Percentiles rank a stretch among this genome's conserved stretches.
Evolutionary conservation across 2,797 vertebrate species (phyloP).

Genomic region (Erethizon dorsatum): DNA sequence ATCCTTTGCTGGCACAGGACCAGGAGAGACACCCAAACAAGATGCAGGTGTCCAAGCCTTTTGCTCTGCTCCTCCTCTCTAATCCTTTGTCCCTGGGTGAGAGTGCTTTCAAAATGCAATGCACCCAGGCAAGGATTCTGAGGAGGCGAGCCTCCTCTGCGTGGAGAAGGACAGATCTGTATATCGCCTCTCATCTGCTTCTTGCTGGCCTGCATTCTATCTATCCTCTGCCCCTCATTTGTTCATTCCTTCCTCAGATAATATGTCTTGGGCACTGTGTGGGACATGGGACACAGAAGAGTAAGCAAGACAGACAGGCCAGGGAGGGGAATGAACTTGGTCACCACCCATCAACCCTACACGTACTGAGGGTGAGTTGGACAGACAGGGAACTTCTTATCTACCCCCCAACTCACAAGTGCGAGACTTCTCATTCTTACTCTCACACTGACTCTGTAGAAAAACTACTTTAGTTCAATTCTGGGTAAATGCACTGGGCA

Average conservation of each 20-base stretch:
- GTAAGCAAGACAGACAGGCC: background rate
- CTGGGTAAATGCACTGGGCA: background rate
- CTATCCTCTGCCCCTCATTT: background rate
- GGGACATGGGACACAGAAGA: background rate
- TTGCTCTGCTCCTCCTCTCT: slow-evolving; percentile 47
- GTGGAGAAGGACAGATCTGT: slow-evolving; percentile 25
- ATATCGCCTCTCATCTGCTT: background rate
- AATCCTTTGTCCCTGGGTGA: slow-evolving; percentile 65
- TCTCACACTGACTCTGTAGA: background rate
- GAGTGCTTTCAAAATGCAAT: slow-evolving; percentile 57
- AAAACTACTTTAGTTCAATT: slow-evolving; percentile 32
- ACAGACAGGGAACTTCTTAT: background rate
- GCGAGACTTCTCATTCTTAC: background rate
- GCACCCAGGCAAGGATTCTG: slow-evolving; percentile 59
- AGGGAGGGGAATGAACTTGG: slow-evolving; percentile 7
- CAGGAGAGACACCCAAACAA: background rate
- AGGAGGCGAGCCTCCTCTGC: slow-evolving; percentile 37
- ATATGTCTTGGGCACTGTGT: background rate
- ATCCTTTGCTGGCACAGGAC: background rate
- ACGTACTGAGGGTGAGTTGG: background rate
- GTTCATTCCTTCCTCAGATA: slow-evolving; percentile 28
- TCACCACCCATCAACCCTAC: background rate
- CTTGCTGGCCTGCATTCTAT: slow-evolving; percentile 8
- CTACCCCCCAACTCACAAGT: background rate
- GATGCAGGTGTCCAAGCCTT: background rate